Conservation (phyloP, 2,888 invertebrate genomes). For the Luperina nickerlii region DNA sequence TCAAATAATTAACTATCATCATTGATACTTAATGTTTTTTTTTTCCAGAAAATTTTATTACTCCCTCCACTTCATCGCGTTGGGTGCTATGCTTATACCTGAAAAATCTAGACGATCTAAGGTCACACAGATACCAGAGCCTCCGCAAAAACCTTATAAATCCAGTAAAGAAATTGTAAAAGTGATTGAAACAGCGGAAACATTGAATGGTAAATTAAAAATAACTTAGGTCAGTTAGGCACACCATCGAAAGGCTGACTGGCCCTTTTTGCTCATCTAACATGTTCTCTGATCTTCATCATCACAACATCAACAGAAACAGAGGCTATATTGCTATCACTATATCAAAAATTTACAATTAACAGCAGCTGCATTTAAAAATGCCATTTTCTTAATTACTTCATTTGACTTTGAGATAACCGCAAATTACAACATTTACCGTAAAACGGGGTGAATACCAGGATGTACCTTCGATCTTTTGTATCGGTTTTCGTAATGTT, state of each 20-base stretch:
- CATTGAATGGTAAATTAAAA: conserved; percentile 82
- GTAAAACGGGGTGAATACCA: not conserved
- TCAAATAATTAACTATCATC: conserved; percentile 5
- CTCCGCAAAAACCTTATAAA: conserved; percentile 71
- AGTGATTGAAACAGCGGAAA: conserved; percentile 69
- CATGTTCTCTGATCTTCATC: conserved; percentile 9
- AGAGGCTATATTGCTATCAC: conserved; percentile 18
- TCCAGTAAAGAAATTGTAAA: conserved; percentile 58
- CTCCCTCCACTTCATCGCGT: conserved; percentile 87
- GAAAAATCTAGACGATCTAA: conserved; percentile 68
- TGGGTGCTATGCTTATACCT: conserved; percentile 86
- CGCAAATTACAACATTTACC: not conserved
- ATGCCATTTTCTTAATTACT: not conserved
- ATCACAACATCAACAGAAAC: conserved; percentile 24
- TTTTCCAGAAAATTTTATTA: conserved; percentile 90
- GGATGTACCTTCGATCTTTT: not conserved
- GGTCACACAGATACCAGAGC: conserved; percentile 64
- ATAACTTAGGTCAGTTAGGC: conserved; percentile 34
- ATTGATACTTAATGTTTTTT: conserved; percentile 51
- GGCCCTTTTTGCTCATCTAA: conserved; percentile 5
- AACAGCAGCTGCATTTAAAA: conserved; percentile 21
- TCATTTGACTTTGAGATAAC: conserved; percentile 11
- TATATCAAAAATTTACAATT: not conserved
- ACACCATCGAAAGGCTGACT: not conserved
- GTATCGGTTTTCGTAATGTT: not conserved